Base-by-base conservation (phyloP, 2,113 vertebrate species). In the Noctilio leporinus region DNA sequence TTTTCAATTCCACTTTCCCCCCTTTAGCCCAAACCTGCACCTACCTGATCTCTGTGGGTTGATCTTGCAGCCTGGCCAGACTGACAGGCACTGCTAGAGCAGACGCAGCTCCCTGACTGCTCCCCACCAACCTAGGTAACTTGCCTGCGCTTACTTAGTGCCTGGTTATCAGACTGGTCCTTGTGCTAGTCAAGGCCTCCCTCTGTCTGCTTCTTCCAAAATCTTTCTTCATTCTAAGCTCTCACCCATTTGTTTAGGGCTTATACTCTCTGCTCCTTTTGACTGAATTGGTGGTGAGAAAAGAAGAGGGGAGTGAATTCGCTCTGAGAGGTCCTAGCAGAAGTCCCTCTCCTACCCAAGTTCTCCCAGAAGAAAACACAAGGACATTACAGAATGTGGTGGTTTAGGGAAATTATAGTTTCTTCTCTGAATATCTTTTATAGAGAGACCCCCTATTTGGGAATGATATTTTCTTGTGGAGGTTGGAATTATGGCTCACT, bases 91-190 rank as follows among this genome's bases (percentile, higher is more conserved):
- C 49, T 82, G 92, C 87, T 80, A 73, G 91, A 78, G 70, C 65
- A 89, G 33, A 43, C 69, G 55, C 38, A 67, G 59, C 73, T 30
- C 47, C n/a, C 87, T 96, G 96, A 95, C 90, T 43, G 28, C 72
- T 93, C 62, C 94, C 94, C 92, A 96, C 67, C 35, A 62, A 64
- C 10, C 86, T 73, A 73, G 89, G 73, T 93, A 76, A 93, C 75
- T 75, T 93, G 81, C 55, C 92, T 86, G 92, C 95, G 69, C 84
- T 95, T 92, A n/a, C n/a, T n/a, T 87, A 93, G 85, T 47, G 30
- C 94, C 75, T 96, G 62, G 47, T 92, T 72, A 87, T 87, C 70
- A 88, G 65, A 85, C 87, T 82, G 93, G 65, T 93, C 87, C 55
- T 67, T 69, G 87, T 64, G 92, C 38, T 72, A 84, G 55, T 53